Percentiles rank a stretch among this genome's conserved stretches.
phyloP scores from a whole-genome alignment of 2,797 vertebrate genomes.

The Tolypeutes matacus region DNA sequence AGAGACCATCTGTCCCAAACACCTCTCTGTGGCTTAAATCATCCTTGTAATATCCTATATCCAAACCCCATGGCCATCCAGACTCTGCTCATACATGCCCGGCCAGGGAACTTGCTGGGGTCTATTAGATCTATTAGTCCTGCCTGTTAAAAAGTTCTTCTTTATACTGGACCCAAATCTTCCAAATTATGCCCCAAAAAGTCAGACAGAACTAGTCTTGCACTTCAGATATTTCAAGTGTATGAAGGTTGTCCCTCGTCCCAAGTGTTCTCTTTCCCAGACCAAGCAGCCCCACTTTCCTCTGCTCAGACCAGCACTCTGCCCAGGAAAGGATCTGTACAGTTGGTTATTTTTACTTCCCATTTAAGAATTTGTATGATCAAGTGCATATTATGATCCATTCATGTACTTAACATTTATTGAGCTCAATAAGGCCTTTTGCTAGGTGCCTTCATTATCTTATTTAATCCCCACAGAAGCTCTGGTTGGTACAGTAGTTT shows the following conservation, averaged over 20 bases:
- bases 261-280: neutral
- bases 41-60: neutral
- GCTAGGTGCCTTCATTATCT: neutral
- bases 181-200: conserved; percentile 1
- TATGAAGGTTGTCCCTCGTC: too few species aligned
- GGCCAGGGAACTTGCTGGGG: neutral
- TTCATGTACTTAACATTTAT: neutral
- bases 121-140: neutral
- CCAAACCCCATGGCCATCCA: neutral
- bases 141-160: neutral
- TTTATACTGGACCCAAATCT: neutral
- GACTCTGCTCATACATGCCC: neutral
- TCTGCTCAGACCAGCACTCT: neutral
- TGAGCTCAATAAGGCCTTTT: neutral
- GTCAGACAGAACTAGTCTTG: neutral
- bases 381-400: neutral
- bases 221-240: neutral
- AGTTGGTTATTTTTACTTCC: neutral
- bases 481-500: neutral
- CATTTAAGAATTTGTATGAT: neutral
- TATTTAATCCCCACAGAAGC: neutral
- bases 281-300: neutral
- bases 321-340: neutral
- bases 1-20: neutral
- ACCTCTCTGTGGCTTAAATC: neutral